Percentiles rank a stretch among this genome's conserved stretches.
These are phyloP conservation scores for Zenarchopterus dispar DNA, from an alignment of 2,797 vertebrate genomes.

Conservation along the genomic window DNA sequence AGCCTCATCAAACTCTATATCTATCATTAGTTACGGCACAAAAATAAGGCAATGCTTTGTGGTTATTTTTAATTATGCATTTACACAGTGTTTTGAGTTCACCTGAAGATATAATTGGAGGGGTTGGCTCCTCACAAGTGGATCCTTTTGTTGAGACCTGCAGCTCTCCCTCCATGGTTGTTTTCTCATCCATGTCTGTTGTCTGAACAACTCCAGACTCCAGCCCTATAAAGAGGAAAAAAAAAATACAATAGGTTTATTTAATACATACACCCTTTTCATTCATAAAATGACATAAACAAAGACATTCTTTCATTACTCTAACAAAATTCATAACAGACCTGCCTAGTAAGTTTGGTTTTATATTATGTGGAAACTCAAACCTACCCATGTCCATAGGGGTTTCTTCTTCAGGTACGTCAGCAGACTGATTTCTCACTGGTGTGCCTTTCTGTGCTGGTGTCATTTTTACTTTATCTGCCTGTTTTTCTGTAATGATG, in stretches of 20 bases:
- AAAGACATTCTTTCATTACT: neutral
- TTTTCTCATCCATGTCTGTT: conserved; percentile 47
- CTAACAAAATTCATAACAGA: neutral
- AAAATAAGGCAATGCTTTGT: conserved; percentile 27
- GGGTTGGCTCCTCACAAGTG: conserved; percentile 39
- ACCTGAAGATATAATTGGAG: conserved; percentile 66
- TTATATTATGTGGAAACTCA: neutral
- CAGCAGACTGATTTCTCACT: conserved; percentile 29
- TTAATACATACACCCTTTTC: neutral
- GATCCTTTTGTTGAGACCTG: conserved; percentile 42
- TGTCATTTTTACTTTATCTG: conserved; percentile 40
- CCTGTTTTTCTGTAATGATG: conserved; percentile 44
- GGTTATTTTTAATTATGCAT: conserved; percentile 33
- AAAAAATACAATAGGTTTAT: neutral
- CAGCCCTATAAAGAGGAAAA: conserved; percentile 50
- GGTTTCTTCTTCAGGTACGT: conserved; percentile 52
- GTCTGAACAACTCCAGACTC: conserved; percentile 56
- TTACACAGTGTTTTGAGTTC: conserved; percentile 36
- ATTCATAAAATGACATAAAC: conserved; percentile 2
- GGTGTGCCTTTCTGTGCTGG: conserved; percentile 31
- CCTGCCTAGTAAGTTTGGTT: neutral
- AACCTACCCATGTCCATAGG: conserved; percentile 78
- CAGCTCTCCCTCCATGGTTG: conserved; percentile 45
- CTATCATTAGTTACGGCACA: conserved; percentile 42
- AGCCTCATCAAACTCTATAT: conserved; percentile 28